These are phyloP conservation scores for Drosophila prosaltans DNA, from an alignment of 1,140 invertebrate species.

Conservation along the genomic window DNA sequence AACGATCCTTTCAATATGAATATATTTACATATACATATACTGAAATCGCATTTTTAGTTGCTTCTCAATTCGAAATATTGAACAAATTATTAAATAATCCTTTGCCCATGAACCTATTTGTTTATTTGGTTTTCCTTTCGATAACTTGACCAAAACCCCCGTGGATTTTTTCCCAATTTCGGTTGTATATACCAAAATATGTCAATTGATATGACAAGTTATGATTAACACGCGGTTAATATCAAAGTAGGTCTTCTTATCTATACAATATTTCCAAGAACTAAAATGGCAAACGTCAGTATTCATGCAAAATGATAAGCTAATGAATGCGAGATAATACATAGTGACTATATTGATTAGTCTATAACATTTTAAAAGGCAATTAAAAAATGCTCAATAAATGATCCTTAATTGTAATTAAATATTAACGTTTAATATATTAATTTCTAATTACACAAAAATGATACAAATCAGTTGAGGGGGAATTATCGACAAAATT, in stretches of 20 bases:
- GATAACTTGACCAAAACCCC: no score
- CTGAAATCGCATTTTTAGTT: no score
- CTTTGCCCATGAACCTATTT: no score
- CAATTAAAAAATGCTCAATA: neutral
- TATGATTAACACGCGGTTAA: slow-evolving; percentile 14
- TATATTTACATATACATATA: no score
- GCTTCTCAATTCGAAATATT: no score
- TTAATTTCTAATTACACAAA: neutral
- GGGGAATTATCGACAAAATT: neutral
- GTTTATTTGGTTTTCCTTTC: no score
- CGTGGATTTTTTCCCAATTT: neutral
- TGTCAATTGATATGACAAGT: slow-evolving; percentile 1
- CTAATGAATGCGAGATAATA: slow-evolving; percentile 9
- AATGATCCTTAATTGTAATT: neutral
- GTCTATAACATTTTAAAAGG: slow-evolving; percentile 2
- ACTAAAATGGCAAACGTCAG: slow-evolving; percentile 6
- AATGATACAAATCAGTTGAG: no score
- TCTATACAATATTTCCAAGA: slow-evolving; percentile 21
- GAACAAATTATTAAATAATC: no score
- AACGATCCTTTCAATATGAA: no score
- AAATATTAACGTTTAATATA: neutral
- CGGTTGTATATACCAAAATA: neutral
- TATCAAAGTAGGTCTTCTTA: slow-evolving; percentile 43
- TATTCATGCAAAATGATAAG: slow-evolving; percentile 2
- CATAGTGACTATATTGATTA: slow-evolving; percentile 1